Evolutionary conservation across 2,888 invertebrate genomes (phyloP).

Genomic region (Acanthoscelides obtectus): DNA sequence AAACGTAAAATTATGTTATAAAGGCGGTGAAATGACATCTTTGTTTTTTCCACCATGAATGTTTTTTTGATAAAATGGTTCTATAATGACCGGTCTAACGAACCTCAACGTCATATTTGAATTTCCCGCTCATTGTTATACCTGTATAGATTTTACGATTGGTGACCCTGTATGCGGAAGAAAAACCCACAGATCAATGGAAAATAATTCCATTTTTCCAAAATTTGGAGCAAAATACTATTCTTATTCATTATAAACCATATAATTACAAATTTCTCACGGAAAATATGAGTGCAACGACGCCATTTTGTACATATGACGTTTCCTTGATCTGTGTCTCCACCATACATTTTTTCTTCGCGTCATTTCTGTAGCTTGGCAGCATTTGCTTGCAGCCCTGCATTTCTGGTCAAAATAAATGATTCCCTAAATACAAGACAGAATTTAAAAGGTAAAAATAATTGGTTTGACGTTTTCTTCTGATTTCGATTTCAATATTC

Average conservation of each 20-base stretch:
- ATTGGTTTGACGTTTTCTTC: neutral
- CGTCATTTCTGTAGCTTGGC: conserved; percentile 42
- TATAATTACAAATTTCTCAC: neutral
- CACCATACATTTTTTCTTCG: neutral
- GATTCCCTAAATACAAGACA: conserved; percentile 46
- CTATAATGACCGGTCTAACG: neutral
- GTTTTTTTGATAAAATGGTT: too few relatives aligned
- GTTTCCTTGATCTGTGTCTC: neutral
- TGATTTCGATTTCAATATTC: neutral
- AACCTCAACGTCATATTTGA: neutral
- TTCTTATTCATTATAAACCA: neutral
- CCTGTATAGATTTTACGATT: neutral
- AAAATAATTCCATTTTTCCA: neutral
- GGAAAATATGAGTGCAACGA: neutral
- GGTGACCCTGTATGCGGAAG: neutral
- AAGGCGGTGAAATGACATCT: too few relatives aligned
- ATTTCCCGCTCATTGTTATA: neutral
- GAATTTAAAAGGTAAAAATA: conserved; percentile 42
- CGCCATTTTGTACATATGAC: neutral
- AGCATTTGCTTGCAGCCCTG: conserved; percentile 51
- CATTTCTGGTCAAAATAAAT: conserved; percentile 44
- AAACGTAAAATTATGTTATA: too few relatives aligned
- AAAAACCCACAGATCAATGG: neutral
- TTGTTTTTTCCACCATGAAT: too few relatives aligned
- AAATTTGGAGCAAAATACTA: neutral